Percentiles rank a stretch among this genome's conserved stretches.
phyloP scores from a whole-genome alignment of 2,888 invertebrate species.

The Melitaea athalia region DNA sequence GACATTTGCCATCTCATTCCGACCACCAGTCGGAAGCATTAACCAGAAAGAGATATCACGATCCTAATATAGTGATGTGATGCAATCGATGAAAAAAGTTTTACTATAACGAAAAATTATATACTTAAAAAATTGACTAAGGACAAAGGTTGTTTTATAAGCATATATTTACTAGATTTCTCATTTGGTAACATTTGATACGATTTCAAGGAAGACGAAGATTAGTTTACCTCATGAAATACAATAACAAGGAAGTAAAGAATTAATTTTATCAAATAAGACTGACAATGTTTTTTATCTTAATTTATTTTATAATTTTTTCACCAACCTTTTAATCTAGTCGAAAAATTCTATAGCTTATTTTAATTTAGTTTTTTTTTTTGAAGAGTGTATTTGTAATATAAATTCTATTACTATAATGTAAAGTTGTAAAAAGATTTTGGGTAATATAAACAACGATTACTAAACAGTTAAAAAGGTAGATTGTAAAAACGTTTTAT shows the following conservation, averaged over 20 bases:
- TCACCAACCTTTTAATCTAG: constrained; percentile 41
- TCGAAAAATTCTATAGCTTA: constrained; percentile 44
- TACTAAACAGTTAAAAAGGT: constrained; percentile 46
- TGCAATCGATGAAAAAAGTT: background rate
- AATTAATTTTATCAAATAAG: constrained; percentile 34
- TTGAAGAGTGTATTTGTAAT: constrained; percentile 24
- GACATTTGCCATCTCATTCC: background rate
- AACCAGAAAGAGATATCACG: background rate
- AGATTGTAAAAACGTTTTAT: constrained; percentile 56
- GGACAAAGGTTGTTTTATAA: constrained; percentile 22
- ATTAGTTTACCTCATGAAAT: constrained; percentile 16
- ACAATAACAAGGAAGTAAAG: constrained; percentile 11
- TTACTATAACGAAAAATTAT: background rate
- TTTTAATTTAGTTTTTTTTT: constrained; percentile 28
- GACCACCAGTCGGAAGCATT: background rate
- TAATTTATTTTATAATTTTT: constrained; percentile 10
- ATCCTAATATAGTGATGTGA: background rate
- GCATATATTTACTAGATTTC: constrained; percentile 13
- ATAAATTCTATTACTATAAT: constrained; percentile 33
- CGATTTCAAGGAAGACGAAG: background rate
- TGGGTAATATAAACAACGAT: constrained; percentile 62
- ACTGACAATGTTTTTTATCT: constrained; percentile 35
- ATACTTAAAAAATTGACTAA: constrained; percentile 16
- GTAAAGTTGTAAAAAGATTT: constrained; percentile 60
- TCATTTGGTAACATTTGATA: constrained; percentile 1